Percentiles rank a stretch among this genome's conserved stretches.
Evolutionary conservation across 2,888 invertebrate species (phyloP).

Genomic region (Philhelius pedissequus): DNA sequence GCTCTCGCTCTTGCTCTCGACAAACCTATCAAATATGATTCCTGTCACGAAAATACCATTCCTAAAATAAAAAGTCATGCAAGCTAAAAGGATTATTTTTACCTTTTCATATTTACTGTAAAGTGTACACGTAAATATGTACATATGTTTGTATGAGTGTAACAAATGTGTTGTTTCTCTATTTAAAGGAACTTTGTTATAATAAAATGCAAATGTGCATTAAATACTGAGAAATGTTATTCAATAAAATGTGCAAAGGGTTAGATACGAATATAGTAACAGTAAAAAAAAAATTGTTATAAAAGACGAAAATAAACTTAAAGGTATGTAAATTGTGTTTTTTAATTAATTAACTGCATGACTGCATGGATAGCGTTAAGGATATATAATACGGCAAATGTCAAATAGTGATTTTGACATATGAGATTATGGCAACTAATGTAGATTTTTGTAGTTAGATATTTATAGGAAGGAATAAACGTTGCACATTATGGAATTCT

Average conservation of each 20-base stretch:
- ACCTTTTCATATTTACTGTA: not conserved
- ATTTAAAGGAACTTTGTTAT: constrained; percentile 26
- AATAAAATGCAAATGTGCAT: constrained; percentile 60
- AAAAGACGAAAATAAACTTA: not conserved
- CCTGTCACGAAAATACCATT: constrained; percentile 56
- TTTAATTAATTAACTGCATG: constrained; percentile 49
- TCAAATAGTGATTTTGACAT: constrained; percentile 53
- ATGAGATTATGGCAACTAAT: constrained; percentile 27
- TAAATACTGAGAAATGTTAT: constrained; percentile 2
- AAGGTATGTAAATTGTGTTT: not conserved
- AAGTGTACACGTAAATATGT: too few relatives aligned
- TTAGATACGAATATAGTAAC: not conserved
- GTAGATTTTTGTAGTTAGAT: not conserved
- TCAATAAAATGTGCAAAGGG: constrained; percentile 26
- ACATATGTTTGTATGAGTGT: too few relatives aligned
- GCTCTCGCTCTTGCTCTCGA: not conserved
- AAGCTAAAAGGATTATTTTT: constrained; percentile 50
- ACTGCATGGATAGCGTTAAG: constrained; percentile 20
- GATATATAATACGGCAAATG: constrained; percentile 36
- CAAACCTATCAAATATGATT: constrained; percentile 49
- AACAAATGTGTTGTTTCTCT: constrained; percentile 16
- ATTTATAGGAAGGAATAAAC: not conserved
- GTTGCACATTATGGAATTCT: not conserved
- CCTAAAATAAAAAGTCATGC: constrained; percentile 54
- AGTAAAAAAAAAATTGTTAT: not conserved